Base-by-base conservation (phyloP, 2,888 invertebrate genomes). In the Saturnia pavonia region DNA sequence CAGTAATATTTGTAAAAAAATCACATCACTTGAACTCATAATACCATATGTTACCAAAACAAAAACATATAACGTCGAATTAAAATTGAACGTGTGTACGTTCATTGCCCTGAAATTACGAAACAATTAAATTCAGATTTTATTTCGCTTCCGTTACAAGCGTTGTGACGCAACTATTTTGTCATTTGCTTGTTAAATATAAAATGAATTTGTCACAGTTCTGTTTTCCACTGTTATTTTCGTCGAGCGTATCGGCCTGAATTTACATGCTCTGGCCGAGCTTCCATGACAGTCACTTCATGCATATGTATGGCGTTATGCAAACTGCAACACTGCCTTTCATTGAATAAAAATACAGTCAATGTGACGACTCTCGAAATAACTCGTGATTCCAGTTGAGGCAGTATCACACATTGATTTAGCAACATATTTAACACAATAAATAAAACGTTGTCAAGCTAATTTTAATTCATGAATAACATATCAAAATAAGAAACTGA, bases 301-400 rank as follows among this genome's bases (percentile, higher is more conserved):
- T 91, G 88, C 89, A 91, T 92, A 91, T 91, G 90, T 82, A 91
- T 91, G 86, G 80, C 83, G 77, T 88, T 91, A 91, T 89, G 89
- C 88, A 91, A 90, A 90, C 86, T 88, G 85, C 86, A 85, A 86
- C 87, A 88, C 83, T 81, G 87, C 82, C 81, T 86, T 87, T 85
- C 86, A 88, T 88, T 85, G 84, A 85, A 86, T 86, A 86, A 87
- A 88, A 88, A 88, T 86, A 87, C 87, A 80, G 83, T 77, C 79
- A 81, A 82, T 80, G 81, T 76, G 75, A 78, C 76, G 74, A 77
- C 72, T 75, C 67, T 67, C 60, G 67, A 25, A 66, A 70, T 70
- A 66, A 43, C 25, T 27, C 57, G 57, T 27, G 57, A 60, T 43
- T 9, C 65, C 34, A 57, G 71, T 60, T 25, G 69, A 63, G 40